Evolutionary conservation across 2,113 vertebrate genomes (phyloP).

Genomic region (Erythrocercus mccallii): DNA sequence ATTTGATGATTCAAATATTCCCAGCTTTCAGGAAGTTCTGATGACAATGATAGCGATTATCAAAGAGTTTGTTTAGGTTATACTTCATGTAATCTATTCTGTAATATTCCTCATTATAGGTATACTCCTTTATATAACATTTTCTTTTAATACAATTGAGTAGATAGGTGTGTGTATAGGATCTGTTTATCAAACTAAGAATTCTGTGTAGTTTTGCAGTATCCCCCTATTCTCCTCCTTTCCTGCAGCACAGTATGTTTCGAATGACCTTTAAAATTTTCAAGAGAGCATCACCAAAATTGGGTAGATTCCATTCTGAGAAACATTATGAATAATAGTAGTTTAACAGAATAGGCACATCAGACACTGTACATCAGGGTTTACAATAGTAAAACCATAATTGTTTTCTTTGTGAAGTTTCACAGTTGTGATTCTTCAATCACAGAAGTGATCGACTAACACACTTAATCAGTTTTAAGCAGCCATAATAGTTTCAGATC

Average conservation of each 20-base stretch:
- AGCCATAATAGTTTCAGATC: slow-evolving; percentile 4
- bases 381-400: not conserved
- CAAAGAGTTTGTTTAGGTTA: not conserved
- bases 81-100: not conserved
- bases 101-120: not conserved
- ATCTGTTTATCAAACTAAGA: not conserved
- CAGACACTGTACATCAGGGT: not conserved
- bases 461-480: slow-evolving; percentile 10
- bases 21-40: not conserved
- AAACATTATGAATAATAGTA: not conserved
- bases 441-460: no score
- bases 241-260: not conserved
- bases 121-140: not conserved
- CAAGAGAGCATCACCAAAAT: not conserved
- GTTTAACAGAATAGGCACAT: not conserved
- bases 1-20: not conserved
- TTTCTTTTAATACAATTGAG: not conserved
- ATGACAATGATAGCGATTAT: not conserved
- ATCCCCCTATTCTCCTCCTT: not conserved
- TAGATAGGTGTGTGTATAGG: not conserved
- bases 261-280: not conserved
- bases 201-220: not conserved
- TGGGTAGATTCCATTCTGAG: not conserved
- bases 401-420: slow-evolving; percentile 9
- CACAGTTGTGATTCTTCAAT: not conserved